phyloP scores from a whole-genome alignment of 2,113 vertebrate genomes.

The Ardeotis arabs region DNA sequence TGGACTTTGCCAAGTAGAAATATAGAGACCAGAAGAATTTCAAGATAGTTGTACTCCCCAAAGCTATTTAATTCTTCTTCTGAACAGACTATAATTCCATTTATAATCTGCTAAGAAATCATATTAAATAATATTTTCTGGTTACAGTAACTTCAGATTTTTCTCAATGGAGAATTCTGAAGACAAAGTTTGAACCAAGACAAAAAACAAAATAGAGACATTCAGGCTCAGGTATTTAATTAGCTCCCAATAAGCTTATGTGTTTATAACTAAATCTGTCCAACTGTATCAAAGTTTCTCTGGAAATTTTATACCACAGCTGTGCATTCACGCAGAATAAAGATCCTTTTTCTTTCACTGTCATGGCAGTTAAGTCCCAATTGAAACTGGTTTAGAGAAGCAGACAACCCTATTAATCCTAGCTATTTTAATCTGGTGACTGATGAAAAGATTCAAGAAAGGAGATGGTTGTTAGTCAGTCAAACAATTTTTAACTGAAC shows the following conservation, averaged over 20 bases:
- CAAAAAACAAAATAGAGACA: neutral
- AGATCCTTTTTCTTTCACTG: slow-evolving; percentile 49
- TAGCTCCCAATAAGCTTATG: slow-evolving; percentile 6
- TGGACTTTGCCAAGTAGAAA: neutral
- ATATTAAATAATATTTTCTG: neutral
- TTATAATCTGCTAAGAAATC: neutral
- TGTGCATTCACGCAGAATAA: slow-evolving; percentile 60
- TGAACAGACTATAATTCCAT: neutral
- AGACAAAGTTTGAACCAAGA: neutral
- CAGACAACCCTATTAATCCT: slow-evolving; percentile 38
- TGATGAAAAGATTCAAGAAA: slow-evolving; percentile 50
- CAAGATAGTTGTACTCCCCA: neutral
- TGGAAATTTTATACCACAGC: slow-evolving; percentile 40
- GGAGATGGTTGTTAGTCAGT: neutral
- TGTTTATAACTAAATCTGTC: slow-evolving; percentile 19
- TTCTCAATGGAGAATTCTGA: slow-evolving; percentile 9
- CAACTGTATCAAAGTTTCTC: slow-evolving; percentile 37
- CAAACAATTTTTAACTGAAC: slow-evolving; percentile 17
- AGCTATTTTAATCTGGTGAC: slow-evolving; percentile 50
- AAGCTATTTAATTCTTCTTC: neutral
- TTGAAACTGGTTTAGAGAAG: slow-evolving; percentile 20
- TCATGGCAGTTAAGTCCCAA: slow-evolving; percentile 39
- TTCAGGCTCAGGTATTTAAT: slow-evolving; percentile 5
- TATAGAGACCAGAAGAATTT: neutral
- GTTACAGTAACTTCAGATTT: neutral